Conservation (phyloP, 2,888 invertebrate genomes). For the Andrena haemorrhoa region DNA sequence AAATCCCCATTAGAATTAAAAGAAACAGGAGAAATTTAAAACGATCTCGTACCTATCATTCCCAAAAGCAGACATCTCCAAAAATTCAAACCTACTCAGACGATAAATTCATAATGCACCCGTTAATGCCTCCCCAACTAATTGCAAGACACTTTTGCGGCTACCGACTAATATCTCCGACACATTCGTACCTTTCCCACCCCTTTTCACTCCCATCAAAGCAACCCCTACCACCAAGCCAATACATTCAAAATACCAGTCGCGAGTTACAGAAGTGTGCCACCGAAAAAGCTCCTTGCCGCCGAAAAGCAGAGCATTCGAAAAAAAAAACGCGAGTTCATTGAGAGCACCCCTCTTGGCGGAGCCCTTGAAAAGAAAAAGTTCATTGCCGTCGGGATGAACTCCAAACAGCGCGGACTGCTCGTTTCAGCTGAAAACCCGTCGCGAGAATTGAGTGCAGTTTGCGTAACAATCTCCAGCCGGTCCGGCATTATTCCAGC, state of each 20-base stretch:
- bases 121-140: too few species aligned
- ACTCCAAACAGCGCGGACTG: conserved; percentile 6
- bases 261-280: not conserved
- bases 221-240: not conserved
- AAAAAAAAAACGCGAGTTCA: not conserved
- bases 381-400: conserved; percentile 11
- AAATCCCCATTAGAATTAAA: too few species aligned
- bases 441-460: conserved; percentile 36
- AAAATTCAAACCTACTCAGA: too few species aligned
- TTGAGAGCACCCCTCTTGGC: not conserved
- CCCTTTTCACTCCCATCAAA: not conserved
- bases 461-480: conserved; percentile 55
- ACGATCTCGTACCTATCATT: too few species aligned
- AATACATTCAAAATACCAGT: not conserved
- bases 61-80: too few species aligned
- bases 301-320: not conserved
- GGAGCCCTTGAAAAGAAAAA: not conserved
- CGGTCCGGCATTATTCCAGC: conserved; percentile 43
- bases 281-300: not conserved
- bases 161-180: not conserved
- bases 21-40: too few species aligned
- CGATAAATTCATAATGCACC: too few species aligned
- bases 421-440: conserved; percentile 9
- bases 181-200: not conserved
- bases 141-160: not conserved